phyloP scores from a whole-genome alignment of 2,888 invertebrate species.

The Ophion slaviceki region DNA sequence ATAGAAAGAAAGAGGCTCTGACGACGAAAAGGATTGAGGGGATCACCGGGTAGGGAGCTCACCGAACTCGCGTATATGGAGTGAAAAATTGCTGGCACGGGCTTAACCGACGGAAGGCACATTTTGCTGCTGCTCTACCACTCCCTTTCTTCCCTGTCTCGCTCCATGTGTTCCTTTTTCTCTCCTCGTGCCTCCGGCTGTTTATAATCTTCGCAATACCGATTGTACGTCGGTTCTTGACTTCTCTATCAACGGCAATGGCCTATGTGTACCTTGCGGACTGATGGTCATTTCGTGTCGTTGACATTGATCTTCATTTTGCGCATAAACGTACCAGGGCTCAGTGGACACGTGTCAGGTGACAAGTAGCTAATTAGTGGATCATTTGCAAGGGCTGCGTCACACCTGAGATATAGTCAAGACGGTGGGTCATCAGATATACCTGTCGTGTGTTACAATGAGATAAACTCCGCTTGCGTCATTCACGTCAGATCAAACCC shows the following conservation, averaged over 20 bases:
- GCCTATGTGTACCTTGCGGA: neutral
- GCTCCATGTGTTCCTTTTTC: neutral
- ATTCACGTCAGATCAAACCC: neutral
- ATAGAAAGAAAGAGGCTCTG: conserved; percentile 37
- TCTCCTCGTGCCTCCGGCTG: conserved; percentile 62
- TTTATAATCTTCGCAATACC: conserved; percentile 75
- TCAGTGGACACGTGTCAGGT: neutral
- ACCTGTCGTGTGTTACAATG: neutral
- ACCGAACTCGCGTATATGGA: conserved; percentile 70
- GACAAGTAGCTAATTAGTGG: neutral
- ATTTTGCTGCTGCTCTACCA: conserved; percentile 46
- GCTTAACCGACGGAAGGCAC: conserved; percentile 69
- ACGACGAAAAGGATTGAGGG: conserved; percentile 68
- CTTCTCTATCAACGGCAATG: neutral
- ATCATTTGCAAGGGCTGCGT: neutral
- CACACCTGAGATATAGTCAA: neutral
- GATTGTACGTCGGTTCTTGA: conserved; percentile 23
- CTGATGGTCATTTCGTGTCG: neutral
- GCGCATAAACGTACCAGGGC: neutral
- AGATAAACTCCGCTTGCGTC: neutral
- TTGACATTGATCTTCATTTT: neutral
- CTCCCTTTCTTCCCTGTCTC: neutral
- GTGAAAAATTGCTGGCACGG: conserved; percentile 72
- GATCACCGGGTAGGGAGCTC: conserved; percentile 68
- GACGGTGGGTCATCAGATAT: neutral